A percentile compares a stretch with the other conserved stretches of the same genome.
Evolutionary conservation across 2,113 vertebrate genomes (phyloP).

Genomic region (Noturus placidus): DNA sequence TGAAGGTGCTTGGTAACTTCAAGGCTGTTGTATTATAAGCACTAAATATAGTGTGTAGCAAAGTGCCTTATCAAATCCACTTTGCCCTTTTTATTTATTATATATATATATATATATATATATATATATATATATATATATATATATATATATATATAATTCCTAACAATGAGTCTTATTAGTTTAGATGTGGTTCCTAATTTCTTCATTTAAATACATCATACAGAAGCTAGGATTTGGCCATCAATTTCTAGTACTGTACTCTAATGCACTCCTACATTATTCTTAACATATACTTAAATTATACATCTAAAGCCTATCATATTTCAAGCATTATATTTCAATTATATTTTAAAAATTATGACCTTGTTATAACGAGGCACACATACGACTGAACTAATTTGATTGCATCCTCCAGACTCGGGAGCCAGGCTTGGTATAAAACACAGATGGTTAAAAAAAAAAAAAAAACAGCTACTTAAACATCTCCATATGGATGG

Average conservation of each 20-base stretch:
- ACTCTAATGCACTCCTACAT: slow-evolving; percentile 21
- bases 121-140: not conserved
- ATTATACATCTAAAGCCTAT: slow-evolving; percentile 43
- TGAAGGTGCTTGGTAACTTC: not conserved
- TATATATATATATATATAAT: not conserved
- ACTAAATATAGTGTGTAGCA: not conserved
- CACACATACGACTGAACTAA: slow-evolving; percentile 52
- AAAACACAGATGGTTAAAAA: slow-evolving; percentile 56
- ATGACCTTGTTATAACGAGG: slow-evolving; percentile 58
- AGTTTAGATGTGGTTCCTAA: slow-evolving; percentile 27
- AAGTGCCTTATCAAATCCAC: slow-evolving; percentile 36
- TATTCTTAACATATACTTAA: slow-evolving; percentile 35
- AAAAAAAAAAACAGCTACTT: slow-evolving; percentile 42
- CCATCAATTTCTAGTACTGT: slow-evolving; percentile 21
- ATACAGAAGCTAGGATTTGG: slow-evolving; percentile 31
- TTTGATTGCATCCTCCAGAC: slow-evolving; percentile 59
- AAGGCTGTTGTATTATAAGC: slow-evolving; percentile 5
- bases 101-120: not conserved
- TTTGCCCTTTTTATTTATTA: slow-evolving; percentile 6
- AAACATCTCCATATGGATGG: slow-evolving; percentile 72
- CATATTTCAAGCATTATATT: slow-evolving; percentile 57
- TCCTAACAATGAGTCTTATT: not conserved
- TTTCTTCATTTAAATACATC: slow-evolving; percentile 18
- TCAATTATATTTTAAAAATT: slow-evolving; percentile 54
- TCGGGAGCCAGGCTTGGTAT: slow-evolving; percentile 53